These are phyloP conservation scores for Cettia cetti DNA, from an alignment of 2,113 vertebrate species.

Conservation along the genomic window DNA sequence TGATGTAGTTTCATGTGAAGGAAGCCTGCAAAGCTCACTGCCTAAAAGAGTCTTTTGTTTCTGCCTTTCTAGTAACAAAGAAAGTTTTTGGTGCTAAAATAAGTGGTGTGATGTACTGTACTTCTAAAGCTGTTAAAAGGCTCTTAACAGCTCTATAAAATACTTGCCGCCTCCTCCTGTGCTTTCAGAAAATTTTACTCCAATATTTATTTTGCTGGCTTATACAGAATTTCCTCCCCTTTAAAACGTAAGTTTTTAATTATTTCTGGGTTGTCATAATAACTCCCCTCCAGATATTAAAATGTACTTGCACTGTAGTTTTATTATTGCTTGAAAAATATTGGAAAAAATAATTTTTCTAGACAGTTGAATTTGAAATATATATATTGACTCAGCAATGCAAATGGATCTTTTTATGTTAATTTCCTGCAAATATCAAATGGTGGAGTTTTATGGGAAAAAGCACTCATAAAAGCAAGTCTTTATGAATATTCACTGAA, in stretches of 20 bases:
- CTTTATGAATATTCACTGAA: constrained; percentile 19
- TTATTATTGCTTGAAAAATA: constrained; percentile 55
- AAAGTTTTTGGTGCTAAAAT: constrained; percentile 62
- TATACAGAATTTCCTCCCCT: constrained; percentile 63
- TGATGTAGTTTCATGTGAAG: neutral
- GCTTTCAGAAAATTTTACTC: constrained; percentile 62
- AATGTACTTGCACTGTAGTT: constrained; percentile 56
- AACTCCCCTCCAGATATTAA: constrained; percentile 58
- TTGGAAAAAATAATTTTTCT: constrained; percentile 35
- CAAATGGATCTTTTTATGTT: constrained; percentile 43
- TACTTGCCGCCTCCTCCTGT: constrained; percentile 58
- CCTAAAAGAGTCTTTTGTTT: neutral
- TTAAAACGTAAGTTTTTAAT: constrained; percentile 63
- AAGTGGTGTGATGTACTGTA: constrained; percentile 53
- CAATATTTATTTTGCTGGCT: constrained; percentile 65
- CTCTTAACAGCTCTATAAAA: constrained; percentile 72
- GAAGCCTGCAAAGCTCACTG: neutral
- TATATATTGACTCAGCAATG: constrained; percentile 28
- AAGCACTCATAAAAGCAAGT: constrained; percentile 2
- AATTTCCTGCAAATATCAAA: constrained; percentile 43
- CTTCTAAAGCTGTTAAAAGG: constrained; percentile 69
- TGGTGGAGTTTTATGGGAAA: neutral
- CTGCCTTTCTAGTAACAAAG: constrained; percentile 40
- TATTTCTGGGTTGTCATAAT: constrained; percentile 57
- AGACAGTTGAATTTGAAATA: constrained; percentile 50